Evolutionary conservation across 2,113 vertebrate species (phyloP), one percentile per base, ranked within the genome.

Genomic region (Fregata magnificens): DNA sequence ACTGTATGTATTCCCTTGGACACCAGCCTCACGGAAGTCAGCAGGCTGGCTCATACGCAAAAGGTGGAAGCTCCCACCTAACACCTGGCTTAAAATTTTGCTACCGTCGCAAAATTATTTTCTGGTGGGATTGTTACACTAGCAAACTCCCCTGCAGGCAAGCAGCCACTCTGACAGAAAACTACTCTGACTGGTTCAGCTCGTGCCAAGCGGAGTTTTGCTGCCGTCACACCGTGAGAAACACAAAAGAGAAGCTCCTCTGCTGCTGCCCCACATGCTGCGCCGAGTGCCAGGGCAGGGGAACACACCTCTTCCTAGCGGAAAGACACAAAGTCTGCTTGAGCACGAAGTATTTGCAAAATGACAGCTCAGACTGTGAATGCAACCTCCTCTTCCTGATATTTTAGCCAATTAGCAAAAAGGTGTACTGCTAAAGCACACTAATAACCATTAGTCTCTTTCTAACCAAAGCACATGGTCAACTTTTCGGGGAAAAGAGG

Each of bases 211-310:
- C 0, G 2, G 32, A 28, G 44, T 59, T 95, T 40, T 86, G 76
- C n/a, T 81, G 59, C 50, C 24, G 14, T 13, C 5, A 6, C 6
- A 15, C 16, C 5, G 1, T 1, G 3, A 50, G 32, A 61, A 85
- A 63, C 5, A 13, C 0, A 0, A 36, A 69, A 38, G 6, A 55
- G 61, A 47, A 90, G 34, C 49, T 70, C 16, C 49, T 38, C 36
- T 24, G 82, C 53, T n/a, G 44, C 21, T 1, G 3, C 32, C 40
- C 40, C 32, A 34, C 0, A 6, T 31, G 62, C 45, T 19, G n/a
- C 4, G 0, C 10, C 1, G 3, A 18, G 20, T 21, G 31, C 34
- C 0, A 1, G 8, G 31, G 9, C 0, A 0, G 12, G 29, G 49
- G 13, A 72, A 38, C 12, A 1, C 0, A 2, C 25, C 21, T 45